phyloP scores from a whole-genome alignment of 1,140 invertebrate species.

The Leguminivora glycinivorella region DNA sequence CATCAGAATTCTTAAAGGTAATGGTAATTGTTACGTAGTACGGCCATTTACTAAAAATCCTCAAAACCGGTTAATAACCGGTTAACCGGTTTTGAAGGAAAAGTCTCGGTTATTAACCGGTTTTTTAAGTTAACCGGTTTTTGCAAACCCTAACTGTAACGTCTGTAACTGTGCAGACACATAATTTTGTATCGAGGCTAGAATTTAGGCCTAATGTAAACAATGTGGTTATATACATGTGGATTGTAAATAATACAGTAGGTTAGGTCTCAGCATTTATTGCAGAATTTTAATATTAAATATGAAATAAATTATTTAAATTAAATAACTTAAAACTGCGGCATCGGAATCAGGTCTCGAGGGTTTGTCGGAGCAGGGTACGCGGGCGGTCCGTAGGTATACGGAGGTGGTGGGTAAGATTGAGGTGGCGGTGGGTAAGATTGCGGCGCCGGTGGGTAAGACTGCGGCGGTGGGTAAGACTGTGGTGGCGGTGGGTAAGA shows the following conservation, averaged over 20 bases:
- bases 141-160: background rate
- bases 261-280: background rate
- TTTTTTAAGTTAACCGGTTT: too few species aligned
- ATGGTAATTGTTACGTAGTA: too few species aligned
- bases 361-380: constrained; percentile 1
- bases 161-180: background rate
- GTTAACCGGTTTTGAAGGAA: too few species aligned
- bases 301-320: background rate
- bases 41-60: too few species aligned
- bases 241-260: background rate
- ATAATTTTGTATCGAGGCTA: background rate
- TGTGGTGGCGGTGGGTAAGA: constrained; percentile 11
- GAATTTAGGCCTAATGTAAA: constrained; percentile 11
- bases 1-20: too few species aligned
- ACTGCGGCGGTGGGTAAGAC: constrained; percentile 12
- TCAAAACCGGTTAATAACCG: too few species aligned
- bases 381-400: constrained; percentile 21
- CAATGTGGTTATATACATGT: background rate
- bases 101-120: too few species aligned
- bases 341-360: background rate
- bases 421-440: constrained; percentile 23
- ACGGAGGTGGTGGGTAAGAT: constrained; percentile 26
- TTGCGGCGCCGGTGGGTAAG: constrained; percentile 27
- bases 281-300: background rate
- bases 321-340: background rate